Conservation (phyloP, 2,113 vertebrate genomes). For the Prietella phreatophila region DNA sequence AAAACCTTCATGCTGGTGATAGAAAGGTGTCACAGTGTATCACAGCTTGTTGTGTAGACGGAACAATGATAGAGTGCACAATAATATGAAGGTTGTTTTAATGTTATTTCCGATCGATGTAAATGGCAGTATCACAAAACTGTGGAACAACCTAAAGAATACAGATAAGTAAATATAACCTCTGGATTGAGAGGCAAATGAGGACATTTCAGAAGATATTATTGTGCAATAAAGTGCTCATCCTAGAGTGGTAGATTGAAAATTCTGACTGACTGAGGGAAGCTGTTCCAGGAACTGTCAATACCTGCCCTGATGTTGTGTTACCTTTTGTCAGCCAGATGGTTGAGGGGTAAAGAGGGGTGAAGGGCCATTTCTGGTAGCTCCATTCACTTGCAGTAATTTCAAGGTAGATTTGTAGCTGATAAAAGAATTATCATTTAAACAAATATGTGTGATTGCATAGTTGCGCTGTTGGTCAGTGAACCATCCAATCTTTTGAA, state of each 20-base stretch:
- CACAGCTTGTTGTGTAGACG: too few relatives aligned
- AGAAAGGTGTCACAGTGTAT: too few relatives aligned
- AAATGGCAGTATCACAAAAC: neutral
- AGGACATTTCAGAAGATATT: neutral
- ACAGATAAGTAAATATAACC: neutral
- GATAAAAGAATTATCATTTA: neutral
- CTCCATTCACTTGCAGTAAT: neutral
- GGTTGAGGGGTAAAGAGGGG: neutral
- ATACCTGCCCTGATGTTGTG: neutral
- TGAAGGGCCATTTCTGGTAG: neutral
- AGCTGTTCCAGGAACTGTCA: slow-evolving; percentile 8
- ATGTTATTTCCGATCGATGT: too few relatives aligned
- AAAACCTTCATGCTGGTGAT: too few relatives aligned
- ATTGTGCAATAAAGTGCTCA: neutral
- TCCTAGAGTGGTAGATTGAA: neutral
- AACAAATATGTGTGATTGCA: neutral
- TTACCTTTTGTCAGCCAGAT: too few relatives aligned
- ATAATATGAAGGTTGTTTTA: too few relatives aligned
- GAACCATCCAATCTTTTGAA: neutral
- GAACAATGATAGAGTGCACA: too few relatives aligned
- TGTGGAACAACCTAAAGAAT: neutral
- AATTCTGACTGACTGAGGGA: neutral
- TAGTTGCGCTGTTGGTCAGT: neutral
- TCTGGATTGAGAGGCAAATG: neutral
- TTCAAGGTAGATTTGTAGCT: neutral